Base-by-base conservation (phyloP, 92 coral and sea anemone genomes). In the Pocillopora meandrina region DNA sequence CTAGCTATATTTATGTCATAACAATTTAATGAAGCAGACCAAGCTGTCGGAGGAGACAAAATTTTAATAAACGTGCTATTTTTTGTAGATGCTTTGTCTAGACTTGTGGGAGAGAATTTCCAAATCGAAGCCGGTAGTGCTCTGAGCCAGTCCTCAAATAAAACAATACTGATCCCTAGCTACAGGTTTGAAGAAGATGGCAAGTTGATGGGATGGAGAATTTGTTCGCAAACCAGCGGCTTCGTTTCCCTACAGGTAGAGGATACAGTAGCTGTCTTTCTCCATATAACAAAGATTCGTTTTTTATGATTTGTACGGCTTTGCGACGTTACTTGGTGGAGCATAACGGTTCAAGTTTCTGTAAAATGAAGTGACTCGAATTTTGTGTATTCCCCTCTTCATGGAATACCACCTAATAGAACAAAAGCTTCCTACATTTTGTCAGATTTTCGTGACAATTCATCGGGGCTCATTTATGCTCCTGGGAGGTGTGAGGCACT, bases 181-280 rank as follows among this genome's bases (percentile, higher is more conserved):
- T 84, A 85, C 77, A 86, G 85, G 71, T 75, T 91, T 74, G 83
- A 78, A 21, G 95, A 86, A 26, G 89, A 94, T 57, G 95, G 98
- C 34, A 83, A 86, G 79, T 52, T 94, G 55, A 77, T 82, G 26
- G 98, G 96, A 7, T 90, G 98, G 89, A 93, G 87, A 56, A 69
- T 92, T 12, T 79, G 87, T 62, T 89, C 91, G 2, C 93, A 89
- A 58, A 90, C 88, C 34, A 87, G 90, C 61, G 98, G 98, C 16
- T 91, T 84, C 59, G 65, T 96, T n/a, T 76, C 93, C 14, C 83
- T 91, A 6, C 95, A 92, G 96, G 98, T 92, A 81, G 17, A 67
- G 2, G 9, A 21, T 10, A 12, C 19, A 0, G 0, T 12, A 11
- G 4, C 9, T 13, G 42, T 12, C n/a, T 35, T 76, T 33, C 15